phyloP scores from a whole-genome alignment of 1,140 invertebrate genomes.

The Philopotamus ludificatus region DNA sequence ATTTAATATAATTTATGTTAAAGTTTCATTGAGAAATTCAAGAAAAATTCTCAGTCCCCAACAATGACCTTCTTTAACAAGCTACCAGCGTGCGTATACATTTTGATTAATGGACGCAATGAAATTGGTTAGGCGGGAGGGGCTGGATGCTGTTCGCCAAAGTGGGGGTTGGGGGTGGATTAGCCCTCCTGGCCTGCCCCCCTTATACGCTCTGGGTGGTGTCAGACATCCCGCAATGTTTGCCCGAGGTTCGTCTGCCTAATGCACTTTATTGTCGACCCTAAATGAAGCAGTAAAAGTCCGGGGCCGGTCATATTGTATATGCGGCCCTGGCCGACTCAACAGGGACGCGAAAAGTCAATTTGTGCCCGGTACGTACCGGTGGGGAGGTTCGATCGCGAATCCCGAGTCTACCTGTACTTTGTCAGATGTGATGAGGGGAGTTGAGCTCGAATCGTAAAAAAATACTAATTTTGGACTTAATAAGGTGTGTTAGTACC shows the following conservation, averaged over 20 bases:
- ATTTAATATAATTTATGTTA: no score
- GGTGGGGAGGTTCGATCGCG: no score
- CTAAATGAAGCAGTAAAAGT: constrained; percentile 38
- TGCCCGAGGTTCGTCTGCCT: constrained; percentile 28
- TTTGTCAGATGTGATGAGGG: no score
- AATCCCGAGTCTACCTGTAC: no score
- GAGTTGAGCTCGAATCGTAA: no score
- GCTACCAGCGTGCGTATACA: neutral
- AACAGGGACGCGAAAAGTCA: neutral
- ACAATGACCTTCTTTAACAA: no score
- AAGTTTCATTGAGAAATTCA: no score
- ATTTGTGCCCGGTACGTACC: neutral
- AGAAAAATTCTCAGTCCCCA: no score
- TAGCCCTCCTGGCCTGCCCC: neutral
- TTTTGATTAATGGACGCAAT: constrained; percentile 32
- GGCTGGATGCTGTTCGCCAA: neutral
- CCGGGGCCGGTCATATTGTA: constrained; percentile 18
- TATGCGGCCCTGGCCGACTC: neutral
- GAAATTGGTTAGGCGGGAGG: constrained; percentile 18
- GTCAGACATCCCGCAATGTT: constrained; percentile 24
- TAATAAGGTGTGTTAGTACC: no score
- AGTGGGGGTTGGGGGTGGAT: neutral
- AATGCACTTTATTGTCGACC: constrained; percentile 37
- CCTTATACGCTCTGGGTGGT: neutral
- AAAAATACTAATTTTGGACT: no score